phyloP scores from a whole-genome alignment of 2,113 vertebrate species.

The Zosterops lateralis region DNA sequence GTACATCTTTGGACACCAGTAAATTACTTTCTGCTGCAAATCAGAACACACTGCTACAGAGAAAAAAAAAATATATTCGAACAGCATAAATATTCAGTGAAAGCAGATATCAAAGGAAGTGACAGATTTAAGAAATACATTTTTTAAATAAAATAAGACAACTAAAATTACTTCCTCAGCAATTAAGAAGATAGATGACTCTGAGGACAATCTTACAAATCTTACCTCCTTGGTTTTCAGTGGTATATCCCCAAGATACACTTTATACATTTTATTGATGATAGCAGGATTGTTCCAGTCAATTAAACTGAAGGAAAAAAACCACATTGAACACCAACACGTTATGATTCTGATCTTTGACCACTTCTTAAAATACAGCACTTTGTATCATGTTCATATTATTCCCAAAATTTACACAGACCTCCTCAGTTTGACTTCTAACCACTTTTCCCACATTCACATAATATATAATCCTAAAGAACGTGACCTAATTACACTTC shows the following conservation, averaged over 20 bases:
- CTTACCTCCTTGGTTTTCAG: constrained; percentile 95
- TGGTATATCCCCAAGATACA: constrained; percentile 96
- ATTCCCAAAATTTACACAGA: not conserved
- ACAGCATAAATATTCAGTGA: not conserved
- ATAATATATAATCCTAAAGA: not conserved
- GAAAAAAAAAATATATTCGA: not conserved
- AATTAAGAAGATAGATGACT: not conserved
- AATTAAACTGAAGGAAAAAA: constrained; percentile 82
- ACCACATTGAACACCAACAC: not conserved
- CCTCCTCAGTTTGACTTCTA: not conserved
- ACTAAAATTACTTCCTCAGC: not conserved
- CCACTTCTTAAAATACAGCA: not conserved
- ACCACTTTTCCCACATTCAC: not conserved
- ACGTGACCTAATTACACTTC: not conserved
- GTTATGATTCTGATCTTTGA: not conserved
- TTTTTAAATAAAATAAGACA: not conserved
- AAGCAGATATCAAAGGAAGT: not conserved
- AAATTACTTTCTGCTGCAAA: not conserved
- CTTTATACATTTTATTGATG: constrained; percentile 96
- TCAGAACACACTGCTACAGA: not conserved
- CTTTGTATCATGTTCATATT: not conserved
- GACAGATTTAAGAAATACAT: not conserved
- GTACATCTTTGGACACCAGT: not conserved
- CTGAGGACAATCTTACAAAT: not conserved
- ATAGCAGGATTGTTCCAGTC: constrained; percentile 97